A percentile compares a stretch with the other conserved stretches of the same genome.
Conservation (phyloP, 2,888 invertebrate genomes). For the Neoitamus cyanurus region DNA sequence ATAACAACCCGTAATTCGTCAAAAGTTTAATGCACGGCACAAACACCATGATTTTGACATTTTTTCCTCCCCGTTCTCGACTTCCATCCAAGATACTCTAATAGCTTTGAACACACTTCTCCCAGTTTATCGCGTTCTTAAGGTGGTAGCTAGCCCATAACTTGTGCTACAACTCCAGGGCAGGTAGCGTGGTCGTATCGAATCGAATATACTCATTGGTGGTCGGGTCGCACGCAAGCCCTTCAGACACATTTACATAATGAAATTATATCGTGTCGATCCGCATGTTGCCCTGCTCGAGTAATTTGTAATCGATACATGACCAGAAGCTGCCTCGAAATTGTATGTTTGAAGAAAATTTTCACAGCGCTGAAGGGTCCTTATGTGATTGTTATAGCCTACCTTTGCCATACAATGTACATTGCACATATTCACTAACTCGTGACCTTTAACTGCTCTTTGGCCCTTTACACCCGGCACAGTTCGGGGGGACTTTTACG, state of each 20-base stretch:
- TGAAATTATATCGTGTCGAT: slow-evolving; percentile 52
- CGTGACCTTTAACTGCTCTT: slow-evolving; percentile 10
- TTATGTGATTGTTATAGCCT: slow-evolving; percentile 33
- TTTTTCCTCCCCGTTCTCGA: not conserved
- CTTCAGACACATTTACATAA: slow-evolving; percentile 51
- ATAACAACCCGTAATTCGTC: slow-evolving; percentile 50
- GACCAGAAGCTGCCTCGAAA: slow-evolving; percentile 24
- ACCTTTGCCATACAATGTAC: slow-evolving; percentile 17
- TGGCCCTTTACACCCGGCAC: not conserved
- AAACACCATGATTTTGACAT: slow-evolving; percentile 39
- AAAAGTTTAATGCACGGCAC: slow-evolving; percentile 44
- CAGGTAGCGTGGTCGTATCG: slow-evolving; percentile 16
- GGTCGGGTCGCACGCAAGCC: slow-evolving; percentile 18
- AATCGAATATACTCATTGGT: slow-evolving; percentile 19
- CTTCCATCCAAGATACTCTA: slow-evolving; percentile 2
- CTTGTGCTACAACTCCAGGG: not conserved
- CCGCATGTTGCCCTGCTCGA: slow-evolving; percentile 38
- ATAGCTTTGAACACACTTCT: slow-evolving; percentile 25
- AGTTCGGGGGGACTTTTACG: not conserved
- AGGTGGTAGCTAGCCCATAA: slow-evolving; percentile 29
- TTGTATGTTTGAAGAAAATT: slow-evolving; percentile 17
- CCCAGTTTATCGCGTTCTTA: slow-evolving; percentile 16
- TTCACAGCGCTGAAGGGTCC: slow-evolving; percentile 14
- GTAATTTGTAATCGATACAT: slow-evolving; percentile 50
- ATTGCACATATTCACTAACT: slow-evolving; percentile 30